Base-by-base conservation (phyloP, 2,888 invertebrate species). In the Hypomecis atomaria region DNA sequence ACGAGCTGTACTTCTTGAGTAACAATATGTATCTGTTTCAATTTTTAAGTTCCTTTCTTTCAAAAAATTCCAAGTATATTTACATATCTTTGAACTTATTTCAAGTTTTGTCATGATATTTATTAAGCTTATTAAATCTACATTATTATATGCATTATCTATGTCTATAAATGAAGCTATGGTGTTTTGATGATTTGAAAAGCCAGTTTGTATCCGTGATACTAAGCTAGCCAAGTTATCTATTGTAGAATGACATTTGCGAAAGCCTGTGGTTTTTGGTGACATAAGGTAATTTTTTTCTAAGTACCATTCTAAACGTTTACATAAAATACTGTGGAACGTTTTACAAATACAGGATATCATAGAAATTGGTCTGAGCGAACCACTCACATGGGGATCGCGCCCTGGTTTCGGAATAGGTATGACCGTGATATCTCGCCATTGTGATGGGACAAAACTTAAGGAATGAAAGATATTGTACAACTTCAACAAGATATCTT, bases 101-200 rank as follows among this genome's bases (percentile, higher is more conserved):
- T 61, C 55, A 6, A 73, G 4, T 0, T 60, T 1, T 61, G 75
- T 74, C n/a, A 78, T 13, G 0, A 13, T 65, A 0, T 10, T 8
- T 11, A 75, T 3, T 13, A 76, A 13, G 40, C 11, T n/a, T 0
- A 6, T 43, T 0, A 75, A 48, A 33, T 70, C 36, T 2, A 79
- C 65, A 55, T 76, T 76, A 62, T 78, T 76, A 37, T 79, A 76
- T 0, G 76, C 78, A 48, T 62, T 74, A n/a, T 76, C 62, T 7
- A 78, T 69, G 53, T 78, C 77, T 33, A 78, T 13, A 59, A 76
- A 76, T 52, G 74, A 77, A 0, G 50, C 74, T 3, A 71, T 10
- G 0, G 75, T 76, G 6, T 40, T 0, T 0, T 42, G 6, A 34
- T 61, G 56, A n/a, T 71, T 63, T 2, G 65, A 54, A 52, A 75